Conservation (phyloP, 2,113 vertebrate genomes). For the Microtus richardsoni region DNA sequence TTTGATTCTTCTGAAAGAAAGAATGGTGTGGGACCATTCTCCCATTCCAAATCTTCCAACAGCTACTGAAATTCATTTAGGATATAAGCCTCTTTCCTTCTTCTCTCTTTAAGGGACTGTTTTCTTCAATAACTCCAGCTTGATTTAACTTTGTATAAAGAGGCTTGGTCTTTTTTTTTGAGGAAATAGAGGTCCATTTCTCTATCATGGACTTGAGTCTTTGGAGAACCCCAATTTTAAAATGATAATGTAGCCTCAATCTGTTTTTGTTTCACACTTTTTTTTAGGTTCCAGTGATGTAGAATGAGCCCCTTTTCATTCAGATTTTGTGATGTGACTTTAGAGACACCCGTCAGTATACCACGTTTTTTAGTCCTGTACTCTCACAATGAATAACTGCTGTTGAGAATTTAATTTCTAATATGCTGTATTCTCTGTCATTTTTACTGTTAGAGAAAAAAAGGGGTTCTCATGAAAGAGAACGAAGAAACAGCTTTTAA, state of each 20-base stretch:
- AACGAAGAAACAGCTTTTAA: background rate
- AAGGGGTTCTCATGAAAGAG: background rate
- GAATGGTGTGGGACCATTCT: background rate
- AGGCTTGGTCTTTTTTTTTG: constrained; percentile 23
- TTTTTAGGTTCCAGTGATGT: background rate
- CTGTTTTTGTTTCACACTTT: constrained; percentile 22
- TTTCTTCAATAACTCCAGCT: constrained; percentile 7
- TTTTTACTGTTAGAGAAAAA: background rate
- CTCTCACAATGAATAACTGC: background rate
- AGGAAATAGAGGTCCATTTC: constrained; percentile 9
- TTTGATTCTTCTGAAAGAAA: background rate
- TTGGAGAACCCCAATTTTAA: background rate
- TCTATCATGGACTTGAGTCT: constrained; percentile 20
- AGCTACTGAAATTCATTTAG: background rate
- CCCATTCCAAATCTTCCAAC: background rate
- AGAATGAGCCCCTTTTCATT: background rate
- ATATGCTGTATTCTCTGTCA: background rate
- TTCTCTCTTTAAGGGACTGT: background rate
- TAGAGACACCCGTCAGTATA: background rate
- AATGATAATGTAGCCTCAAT: background rate
- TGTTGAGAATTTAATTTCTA: constrained; percentile 31
- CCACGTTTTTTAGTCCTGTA: background rate
- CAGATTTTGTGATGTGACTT: background rate
- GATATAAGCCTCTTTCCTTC: background rate
- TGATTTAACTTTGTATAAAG: constrained; percentile 8